A percentile compares a stretch with the other conserved stretches of the same genome.
These are phyloP conservation scores for Phylloscopus trochiloides DNA, from an alignment of 2,113 vertebrate genomes.

Conservation along the genomic window DNA sequence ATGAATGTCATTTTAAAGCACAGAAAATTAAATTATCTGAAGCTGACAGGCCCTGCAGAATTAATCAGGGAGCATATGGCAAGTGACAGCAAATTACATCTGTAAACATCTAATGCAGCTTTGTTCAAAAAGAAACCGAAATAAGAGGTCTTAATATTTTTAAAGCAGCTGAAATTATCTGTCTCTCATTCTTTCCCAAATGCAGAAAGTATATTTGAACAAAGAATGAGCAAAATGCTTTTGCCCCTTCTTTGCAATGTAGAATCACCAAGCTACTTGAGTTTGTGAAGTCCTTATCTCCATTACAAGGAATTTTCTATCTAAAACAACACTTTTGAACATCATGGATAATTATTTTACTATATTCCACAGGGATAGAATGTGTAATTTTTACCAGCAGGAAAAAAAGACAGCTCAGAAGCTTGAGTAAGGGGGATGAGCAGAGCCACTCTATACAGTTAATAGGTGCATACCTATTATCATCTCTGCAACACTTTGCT, in stretches of 20 bases:
- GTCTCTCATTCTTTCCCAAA: not conserved
- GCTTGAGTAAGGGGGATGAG: not conserved
- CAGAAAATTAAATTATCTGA: constrained; percentile 72
- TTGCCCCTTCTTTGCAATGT: not conserved
- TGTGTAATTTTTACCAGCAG: not conserved
- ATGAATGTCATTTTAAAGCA: constrained; percentile 72
- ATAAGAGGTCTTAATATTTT: not conserved
- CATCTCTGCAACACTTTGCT: not conserved
- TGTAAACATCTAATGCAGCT: constrained; percentile 64
- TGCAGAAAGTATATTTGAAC: not conserved
- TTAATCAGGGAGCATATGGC: constrained; percentile 76
- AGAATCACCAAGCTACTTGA: not conserved
- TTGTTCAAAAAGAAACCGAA: constrained; percentile 53
- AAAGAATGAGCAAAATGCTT: not conserved
- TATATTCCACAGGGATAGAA: not conserved
- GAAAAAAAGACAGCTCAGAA: not conserved
- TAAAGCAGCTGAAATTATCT: not conserved
- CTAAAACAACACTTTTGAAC: not conserved
- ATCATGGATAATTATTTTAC: not conserved
- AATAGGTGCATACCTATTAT: not conserved
- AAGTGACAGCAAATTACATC: constrained; percentile 74
- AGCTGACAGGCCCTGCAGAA: constrained; percentile 65
- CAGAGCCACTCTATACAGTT: not conserved
- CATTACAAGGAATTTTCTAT: not conserved
- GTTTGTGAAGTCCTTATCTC: not conserved